These are phyloP conservation scores for Nasonia longicornis DNA, from an alignment of 1,140 invertebrate genomes.

Conservation along the genomic window DNA sequence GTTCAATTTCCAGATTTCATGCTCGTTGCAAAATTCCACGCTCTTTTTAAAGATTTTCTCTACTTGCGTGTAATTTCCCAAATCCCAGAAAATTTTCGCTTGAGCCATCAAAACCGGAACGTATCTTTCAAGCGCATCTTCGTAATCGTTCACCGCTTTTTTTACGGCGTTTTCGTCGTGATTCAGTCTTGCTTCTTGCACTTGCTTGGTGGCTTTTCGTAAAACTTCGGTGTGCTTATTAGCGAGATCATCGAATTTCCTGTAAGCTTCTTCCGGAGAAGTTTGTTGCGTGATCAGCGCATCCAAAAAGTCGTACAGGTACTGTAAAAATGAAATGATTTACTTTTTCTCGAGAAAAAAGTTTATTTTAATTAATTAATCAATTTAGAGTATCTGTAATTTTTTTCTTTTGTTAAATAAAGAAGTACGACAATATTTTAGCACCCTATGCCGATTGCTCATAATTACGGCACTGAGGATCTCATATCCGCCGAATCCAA, in stretches of 20 bases:
- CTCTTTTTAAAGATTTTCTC: conserved; percentile 96
- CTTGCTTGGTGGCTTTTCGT: conserved; percentile 92
- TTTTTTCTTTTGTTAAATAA: no score
- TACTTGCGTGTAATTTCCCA: conserved; percentile 95
- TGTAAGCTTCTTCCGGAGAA: conserved; percentile 96
- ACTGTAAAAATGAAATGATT: conserved; percentile 72
- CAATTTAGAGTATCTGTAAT: no score
- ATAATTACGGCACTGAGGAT: conserved; percentile 20
- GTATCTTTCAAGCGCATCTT: conserved; percentile 89
- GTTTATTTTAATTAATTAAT: no score
- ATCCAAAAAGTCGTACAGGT: conserved; percentile 90
- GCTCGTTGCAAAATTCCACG: conserved; percentile 97
- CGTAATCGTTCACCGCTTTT: conserved; percentile 92
- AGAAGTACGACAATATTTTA: no score
- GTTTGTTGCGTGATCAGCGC: conserved; percentile 98
- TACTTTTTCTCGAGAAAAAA: no score
- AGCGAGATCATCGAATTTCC: conserved; percentile 95
- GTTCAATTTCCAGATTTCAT: conserved; percentile 97
- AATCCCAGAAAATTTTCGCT: conserved; percentile 99
- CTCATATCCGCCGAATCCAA: no score
- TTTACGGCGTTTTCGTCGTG: conserved; percentile 91
- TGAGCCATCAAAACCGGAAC: conserved; percentile 98
- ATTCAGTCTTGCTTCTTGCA: conserved; percentile 89
- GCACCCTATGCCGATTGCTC: no score
- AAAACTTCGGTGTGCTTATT: conserved; percentile 91